Conservation (phyloP, 35 echinoderm and acorn worm species). For the Anneissia japonica region DNA sequence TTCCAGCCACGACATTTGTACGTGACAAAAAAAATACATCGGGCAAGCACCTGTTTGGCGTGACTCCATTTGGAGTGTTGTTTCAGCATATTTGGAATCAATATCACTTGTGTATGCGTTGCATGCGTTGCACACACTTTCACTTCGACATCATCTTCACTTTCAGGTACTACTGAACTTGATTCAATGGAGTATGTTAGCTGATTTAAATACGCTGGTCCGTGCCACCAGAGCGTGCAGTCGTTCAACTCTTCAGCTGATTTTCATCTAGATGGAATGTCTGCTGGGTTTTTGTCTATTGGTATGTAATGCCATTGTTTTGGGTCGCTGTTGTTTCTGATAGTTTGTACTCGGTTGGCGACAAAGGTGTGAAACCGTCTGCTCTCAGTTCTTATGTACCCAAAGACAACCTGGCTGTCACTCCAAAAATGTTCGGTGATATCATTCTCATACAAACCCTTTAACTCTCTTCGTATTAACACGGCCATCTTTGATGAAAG, state of each 20-base stretch:
- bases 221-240: conserved; percentile 1
- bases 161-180: not conserved
- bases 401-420: too few relatives aligned
- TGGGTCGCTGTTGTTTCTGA: conserved; percentile 35
- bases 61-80: conserved; percentile 16
- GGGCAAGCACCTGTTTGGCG: conserved; percentile 10
- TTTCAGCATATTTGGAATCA: conserved; percentile 16
- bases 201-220: conserved; percentile 1
- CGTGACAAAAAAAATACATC: conserved; percentile 20
- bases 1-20: conserved; percentile 1
- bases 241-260: not conserved
- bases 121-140: not conserved
- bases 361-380: conserved; percentile 59
- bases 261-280: conserved; percentile 32
- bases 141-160: conserved; percentile 1
- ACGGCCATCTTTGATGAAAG: conserved; percentile 25
- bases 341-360: conserved; percentile 45
- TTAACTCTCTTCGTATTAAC: not conserved
- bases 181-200: not conserved
- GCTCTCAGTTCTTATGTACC: not conserved
- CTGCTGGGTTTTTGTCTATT: conserved; percentile 42
- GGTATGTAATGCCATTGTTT: conserved; percentile 52
- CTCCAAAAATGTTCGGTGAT: too few relatives aligned
- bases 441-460: too few relatives aligned
- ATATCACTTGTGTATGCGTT: not conserved